A percentile compares a stretch with the other conserved stretches of the same genome.
Evolutionary conservation across 2,797 vertebrate species (phyloP).

Genomic region (Enteromius radiatus): DNA sequence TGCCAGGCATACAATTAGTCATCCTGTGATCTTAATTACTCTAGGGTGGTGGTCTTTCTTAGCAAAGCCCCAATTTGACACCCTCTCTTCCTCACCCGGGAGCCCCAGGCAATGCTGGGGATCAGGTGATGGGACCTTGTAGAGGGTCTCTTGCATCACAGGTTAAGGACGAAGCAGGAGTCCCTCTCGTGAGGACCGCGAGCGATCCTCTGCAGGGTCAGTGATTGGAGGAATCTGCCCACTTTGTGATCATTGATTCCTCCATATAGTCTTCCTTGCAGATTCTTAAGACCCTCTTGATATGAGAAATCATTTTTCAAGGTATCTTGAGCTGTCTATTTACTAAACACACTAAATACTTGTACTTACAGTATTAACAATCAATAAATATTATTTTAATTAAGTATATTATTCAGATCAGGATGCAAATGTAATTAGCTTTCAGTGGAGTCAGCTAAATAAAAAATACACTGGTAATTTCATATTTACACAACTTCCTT

Average conservation of each 20-base stretch:
- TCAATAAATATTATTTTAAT: not conserved
- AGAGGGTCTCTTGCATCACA: conserved; percentile 16
- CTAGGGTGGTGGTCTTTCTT: conserved; percentile 46
- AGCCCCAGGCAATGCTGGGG: conserved; percentile 21
- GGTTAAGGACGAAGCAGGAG: conserved; percentile 33
- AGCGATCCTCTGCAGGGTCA: not conserved
- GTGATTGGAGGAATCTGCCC: not conserved
- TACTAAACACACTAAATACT: not conserved
- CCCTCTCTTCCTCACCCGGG: conserved; percentile 20
- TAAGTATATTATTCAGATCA: not conserved
- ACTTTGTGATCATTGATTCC: not conserved
- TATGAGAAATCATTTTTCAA: not conserved
- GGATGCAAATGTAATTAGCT: not conserved
- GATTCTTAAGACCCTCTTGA: not conserved
- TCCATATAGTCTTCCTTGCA: not conserved
- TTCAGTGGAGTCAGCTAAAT: not conserved
- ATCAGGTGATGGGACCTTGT: conserved; percentile 31
- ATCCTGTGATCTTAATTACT: conserved; percentile 58
- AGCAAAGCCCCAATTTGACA: conserved; percentile 23
- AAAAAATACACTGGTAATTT: not conserved
- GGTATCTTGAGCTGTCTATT: not conserved
- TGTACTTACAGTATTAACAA: not conserved
- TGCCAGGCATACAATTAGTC: conserved; percentile 51
- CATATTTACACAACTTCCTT: not conserved
- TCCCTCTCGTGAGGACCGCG: not conserved